Evolutionary conservation across 1,140 invertebrate species (phyloP).

Genomic region (Amphibalanus amphitrite): DNA sequence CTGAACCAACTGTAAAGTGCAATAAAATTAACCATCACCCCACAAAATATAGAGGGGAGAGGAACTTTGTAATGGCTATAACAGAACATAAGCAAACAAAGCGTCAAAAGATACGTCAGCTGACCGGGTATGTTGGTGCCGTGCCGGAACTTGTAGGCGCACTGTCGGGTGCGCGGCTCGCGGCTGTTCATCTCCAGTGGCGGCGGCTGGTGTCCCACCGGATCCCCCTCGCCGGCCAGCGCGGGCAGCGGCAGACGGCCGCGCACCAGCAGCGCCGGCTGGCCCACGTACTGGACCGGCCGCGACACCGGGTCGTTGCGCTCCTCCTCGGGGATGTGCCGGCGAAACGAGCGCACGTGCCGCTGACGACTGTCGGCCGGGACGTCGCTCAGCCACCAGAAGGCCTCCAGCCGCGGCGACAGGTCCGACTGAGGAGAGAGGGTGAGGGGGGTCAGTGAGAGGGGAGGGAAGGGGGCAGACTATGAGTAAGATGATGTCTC

Average conservation of each 20-base stretch:
- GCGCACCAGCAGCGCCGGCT: not conserved
- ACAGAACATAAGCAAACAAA: too few species aligned
- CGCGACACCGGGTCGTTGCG: not conserved
- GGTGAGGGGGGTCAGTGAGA: too few species aligned
- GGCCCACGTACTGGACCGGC: not conserved
- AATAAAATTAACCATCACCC: too few species aligned
- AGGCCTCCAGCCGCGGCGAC: not conserved
- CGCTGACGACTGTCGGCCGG: not conserved
- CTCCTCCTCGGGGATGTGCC: not conserved
- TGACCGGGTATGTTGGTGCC: constrained; percentile 5
- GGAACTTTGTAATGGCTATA: too few species aligned
- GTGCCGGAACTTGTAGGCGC: constrained; percentile 8
- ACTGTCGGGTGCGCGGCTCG: constrained; percentile 7
- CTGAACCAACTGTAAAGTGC: too few species aligned
- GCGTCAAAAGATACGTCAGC: too few species aligned
- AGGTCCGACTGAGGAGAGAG: not conserved
- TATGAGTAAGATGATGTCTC: too few species aligned
- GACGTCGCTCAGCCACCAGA: not conserved
- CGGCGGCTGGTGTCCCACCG: not conserved
- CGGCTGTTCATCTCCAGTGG: not conserved
- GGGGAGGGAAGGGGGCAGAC: too few species aligned
- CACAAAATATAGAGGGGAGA: too few species aligned
- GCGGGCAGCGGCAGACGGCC: not conserved
- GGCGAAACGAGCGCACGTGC: not conserved
- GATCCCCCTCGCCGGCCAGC: not conserved